Evolutionary conservation across 2,113 vertebrate species (phyloP).

Genomic region (Tragelaphus buxtoni): DNA sequence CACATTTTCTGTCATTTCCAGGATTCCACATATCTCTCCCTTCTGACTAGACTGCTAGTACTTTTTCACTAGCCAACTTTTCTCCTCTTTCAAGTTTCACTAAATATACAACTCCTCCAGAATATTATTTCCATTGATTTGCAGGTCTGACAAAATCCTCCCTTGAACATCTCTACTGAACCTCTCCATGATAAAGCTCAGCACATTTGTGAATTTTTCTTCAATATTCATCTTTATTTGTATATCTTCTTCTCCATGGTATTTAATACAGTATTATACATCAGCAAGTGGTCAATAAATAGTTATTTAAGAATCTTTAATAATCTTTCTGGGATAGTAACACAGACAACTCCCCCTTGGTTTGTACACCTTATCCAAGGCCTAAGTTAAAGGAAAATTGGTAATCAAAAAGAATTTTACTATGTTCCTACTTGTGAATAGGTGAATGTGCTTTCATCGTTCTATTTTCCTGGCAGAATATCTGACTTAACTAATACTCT

Average conservation of each 20-base stretch:
- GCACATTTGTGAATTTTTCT: slow-evolving; percentile 2
- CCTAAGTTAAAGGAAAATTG: slow-evolving; percentile 31
- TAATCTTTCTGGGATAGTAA: slow-evolving; percentile 9
- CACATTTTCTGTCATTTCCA: neutral
- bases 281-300: neutral
- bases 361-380: neutral
- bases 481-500: slow-evolving; percentile 30
- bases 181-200: neutral
- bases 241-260: neutral
- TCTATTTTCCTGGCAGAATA: slow-evolving; percentile 22
- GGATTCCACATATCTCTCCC: neutral
- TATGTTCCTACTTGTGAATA: slow-evolving; percentile 19
- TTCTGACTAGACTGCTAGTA: neutral
- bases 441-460: neutral
- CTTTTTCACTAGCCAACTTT: neutral
- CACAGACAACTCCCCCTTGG: neutral
- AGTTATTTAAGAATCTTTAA: neutral
- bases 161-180: neutral
- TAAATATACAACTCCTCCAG: neutral
- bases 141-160: neutral
- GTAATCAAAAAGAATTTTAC: neutral
- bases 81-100: neutral
- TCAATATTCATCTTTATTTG: neutral
- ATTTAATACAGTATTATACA: slow-evolving; percentile 3
- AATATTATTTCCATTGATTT: neutral